Conservation (phyloP, 2,113 vertebrate species). For the Xyrauchen texanus region DNA sequence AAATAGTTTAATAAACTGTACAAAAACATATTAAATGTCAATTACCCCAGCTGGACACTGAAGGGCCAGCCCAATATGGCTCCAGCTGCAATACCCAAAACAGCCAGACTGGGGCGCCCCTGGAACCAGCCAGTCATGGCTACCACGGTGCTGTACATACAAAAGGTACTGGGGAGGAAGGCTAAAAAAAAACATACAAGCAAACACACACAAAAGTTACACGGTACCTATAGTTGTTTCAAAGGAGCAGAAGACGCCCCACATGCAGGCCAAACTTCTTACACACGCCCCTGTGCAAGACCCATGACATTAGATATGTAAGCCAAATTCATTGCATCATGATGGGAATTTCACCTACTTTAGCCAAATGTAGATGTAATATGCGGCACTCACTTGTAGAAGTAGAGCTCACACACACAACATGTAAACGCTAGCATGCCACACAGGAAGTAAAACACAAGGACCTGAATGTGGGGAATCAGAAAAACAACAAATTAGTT, state of each 20-base stretch:
- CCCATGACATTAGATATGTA: background rate
- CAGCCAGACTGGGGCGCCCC: conserved; percentile 84
- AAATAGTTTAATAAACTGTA: no score
- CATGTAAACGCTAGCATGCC: conserved; percentile 94
- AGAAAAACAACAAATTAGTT: no score
- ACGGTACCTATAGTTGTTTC: background rate
- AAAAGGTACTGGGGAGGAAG: conserved; percentile 95
- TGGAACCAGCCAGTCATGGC: conserved; percentile 98
- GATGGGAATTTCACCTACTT: no score
- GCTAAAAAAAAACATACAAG: conserved; percentile 70
- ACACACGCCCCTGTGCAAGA: conserved; percentile 85
- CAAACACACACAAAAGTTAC: background rate
- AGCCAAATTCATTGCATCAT: no score
- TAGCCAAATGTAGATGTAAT: background rate
- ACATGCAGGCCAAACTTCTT: conserved; percentile 98
- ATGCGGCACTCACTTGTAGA: conserved; percentile 93
- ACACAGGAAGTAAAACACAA: conserved; percentile 97
- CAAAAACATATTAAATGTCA: background rate
- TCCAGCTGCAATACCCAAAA: conserved; percentile 88
- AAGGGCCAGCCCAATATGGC: conserved; percentile 94
- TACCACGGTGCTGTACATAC: conserved; percentile 92
- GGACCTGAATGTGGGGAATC: conserved; percentile 76
- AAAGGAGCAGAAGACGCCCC: conserved; percentile 78
- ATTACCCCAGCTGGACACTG: conserved; percentile 90
- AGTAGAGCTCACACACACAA: conserved; percentile 96